Evolutionary conservation across 2,888 invertebrate genomes (phyloP), one percentile per base, ranked within the genome.

Genomic region (Trachelus iudaicus): DNA sequence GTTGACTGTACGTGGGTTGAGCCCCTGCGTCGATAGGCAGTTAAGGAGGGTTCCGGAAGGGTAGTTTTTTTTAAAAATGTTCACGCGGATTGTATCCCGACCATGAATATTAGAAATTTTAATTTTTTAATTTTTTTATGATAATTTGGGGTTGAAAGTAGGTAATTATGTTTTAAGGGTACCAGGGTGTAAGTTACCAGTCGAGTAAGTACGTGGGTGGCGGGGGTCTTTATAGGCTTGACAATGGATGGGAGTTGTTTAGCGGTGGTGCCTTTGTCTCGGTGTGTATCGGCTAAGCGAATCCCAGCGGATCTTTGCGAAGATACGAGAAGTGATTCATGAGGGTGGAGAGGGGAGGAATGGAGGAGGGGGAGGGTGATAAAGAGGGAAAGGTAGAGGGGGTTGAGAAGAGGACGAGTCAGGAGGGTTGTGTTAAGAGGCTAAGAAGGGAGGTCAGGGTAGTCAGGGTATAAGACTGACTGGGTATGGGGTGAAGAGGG

Each of bases 301-400:
- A 84, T 84, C 83, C 84, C 81, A 76, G 73, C 79, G 82, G 82
- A 85, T 82, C 75, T 75, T 76, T 71, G 78, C 74, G 71, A 69
- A 80, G 80, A 83, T 84, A 83, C 75, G 77, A 81, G 75, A 73
- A 80, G 81, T 85, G 85, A 85, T 83, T 84, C 83, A 85, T 83
- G 71, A 81, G 78, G 77, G 75, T 73, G 73, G 76, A 15, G 12
- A 23, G 15, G 40, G 6, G 15, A 1, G 37, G 13, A 4, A 37
- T 37, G 40, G 40, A 15, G 15, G 40, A 15, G 13, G 4, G 40
- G 40, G 40, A 40, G 40, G 40, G 40, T 15, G 40, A 40, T 76
- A 56, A 56, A 33, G 69, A 31, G 40, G 71, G 69, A 69, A 75
- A 31, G 74, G 71, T 37, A 34, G 40, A 56, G 33, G 11, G 11